Evolutionary conservation across 2,113 vertebrate genomes (phyloP).

Genomic region (Scomber scombrus): DNA sequence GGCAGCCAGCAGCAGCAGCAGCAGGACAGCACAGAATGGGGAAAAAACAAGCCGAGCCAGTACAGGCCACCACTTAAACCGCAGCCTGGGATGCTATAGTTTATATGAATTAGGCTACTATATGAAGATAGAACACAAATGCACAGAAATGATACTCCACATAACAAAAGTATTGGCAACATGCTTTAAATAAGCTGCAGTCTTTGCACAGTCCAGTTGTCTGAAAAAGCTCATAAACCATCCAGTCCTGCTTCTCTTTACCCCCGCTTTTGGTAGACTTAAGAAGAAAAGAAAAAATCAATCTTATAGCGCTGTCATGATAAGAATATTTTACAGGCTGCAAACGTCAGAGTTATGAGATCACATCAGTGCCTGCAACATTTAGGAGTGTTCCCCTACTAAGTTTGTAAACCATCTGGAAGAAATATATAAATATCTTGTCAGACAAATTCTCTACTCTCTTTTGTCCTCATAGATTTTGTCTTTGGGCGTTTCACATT

Average conservation of each 20-base stretch:
- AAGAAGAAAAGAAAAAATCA: too few relatives aligned
- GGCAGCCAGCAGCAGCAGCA: constrained; percentile 22
- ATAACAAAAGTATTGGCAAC: too few relatives aligned
- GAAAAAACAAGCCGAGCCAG: constrained; percentile 22
- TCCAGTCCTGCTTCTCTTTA: background rate
- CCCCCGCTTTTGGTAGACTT: background rate
- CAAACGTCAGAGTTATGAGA: background rate
- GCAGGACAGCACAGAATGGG: background rate
- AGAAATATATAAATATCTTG: background rate
- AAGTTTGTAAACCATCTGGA: background rate
- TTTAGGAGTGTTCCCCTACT: background rate
- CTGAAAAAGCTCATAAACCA: background rate
- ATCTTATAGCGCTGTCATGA: too few relatives aligned
- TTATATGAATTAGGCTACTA: background rate
- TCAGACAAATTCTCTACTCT: background rate
- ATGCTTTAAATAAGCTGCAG: background rate
- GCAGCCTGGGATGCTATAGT: background rate
- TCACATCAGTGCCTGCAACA: background rate
- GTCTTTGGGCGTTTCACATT: fast-evolving
- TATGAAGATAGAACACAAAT: background rate
- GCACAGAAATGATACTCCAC: background rate
- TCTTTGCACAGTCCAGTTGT: background rate
- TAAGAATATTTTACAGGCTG: background rate
- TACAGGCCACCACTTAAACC: background rate
- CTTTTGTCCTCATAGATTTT: background rate